Evolutionary conservation across 2,888 invertebrate genomes (phyloP), one percentile per base, ranked within the genome.

Genomic region (Drosophila sordidula): DNA sequence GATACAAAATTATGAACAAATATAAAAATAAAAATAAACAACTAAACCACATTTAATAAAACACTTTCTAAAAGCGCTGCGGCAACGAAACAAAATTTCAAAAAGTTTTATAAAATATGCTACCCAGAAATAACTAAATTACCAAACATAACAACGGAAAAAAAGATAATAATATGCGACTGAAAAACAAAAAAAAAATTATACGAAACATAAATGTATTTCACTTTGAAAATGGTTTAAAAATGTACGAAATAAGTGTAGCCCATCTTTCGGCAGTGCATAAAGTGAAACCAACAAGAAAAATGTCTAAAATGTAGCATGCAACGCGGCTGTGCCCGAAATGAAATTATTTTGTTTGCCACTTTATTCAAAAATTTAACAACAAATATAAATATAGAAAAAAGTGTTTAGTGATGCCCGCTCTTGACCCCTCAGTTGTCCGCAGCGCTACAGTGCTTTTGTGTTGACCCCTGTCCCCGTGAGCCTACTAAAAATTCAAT

Each of bases 401-500:
- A 58, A 63, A 44, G 72, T 77, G 68, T 72, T 70, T 68, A 65
- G 82, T 78, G 68, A 57, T 45, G 44, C 49, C 72, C 62, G 26
- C 62, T 74, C 45, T 67, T 62, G 64, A 68, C 66, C 73, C 54
- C 59, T 62, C 55, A 68, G 83, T 84, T 86, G 88, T 52, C 80
- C 86, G 83, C 83, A 84, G 83, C 88, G 83, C 83, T 80, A 66
- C 8, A 61, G 75, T 72, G 70, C 47, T 65, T 74, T 78, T 80
- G 75, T 80, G 80, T 71, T 71, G 34, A 42, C 78, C 84, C 79
- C 59, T 61, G 51, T 56, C 65, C 62, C 50, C 39, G 47, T 44
- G 45, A 29, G 18, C 36, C 47, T 9, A 14, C 18, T 1, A 11
- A 51, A 42, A 22, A 45, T 22, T 6, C 29, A 69, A 39, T 54